Conservation (phyloP, 2,113 vertebrate genomes). For the Telmatochromis bifrenatus region DNA sequence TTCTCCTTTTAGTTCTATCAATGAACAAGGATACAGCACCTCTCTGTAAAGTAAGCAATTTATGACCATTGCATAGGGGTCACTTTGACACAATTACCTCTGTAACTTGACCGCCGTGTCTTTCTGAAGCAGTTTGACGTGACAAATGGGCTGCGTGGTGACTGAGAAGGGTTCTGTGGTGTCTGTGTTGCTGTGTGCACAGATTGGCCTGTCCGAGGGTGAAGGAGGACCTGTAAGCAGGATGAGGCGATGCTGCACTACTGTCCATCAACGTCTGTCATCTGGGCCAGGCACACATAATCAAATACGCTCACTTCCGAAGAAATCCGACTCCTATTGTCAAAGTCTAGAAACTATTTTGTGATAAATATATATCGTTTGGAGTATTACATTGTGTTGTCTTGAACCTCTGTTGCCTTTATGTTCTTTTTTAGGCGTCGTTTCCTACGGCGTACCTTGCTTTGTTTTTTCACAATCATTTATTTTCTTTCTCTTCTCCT, state of each 20-base stretch:
- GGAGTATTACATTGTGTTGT: not conserved
- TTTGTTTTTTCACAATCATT: not conserved
- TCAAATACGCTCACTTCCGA: not conserved
- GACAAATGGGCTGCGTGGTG: constrained; percentile 46
- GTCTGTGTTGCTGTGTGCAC: constrained; percentile 50
- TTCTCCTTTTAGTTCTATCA: constrained; percentile 2
- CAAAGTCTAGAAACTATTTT: not conserved
- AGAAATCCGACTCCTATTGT: not conserved
- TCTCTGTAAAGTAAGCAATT: constrained; percentile 32
- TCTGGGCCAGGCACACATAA: not conserved
- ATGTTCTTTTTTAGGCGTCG: not conserved
- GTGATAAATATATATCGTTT: constrained; percentile 1
- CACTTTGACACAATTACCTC: constrained; percentile 57
- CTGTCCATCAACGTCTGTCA: constrained; percentile 45
- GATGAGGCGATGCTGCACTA: constrained; percentile 26
- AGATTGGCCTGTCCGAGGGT: constrained; percentile 60
- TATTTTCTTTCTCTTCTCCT: constrained; percentile 11
- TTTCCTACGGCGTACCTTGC: not conserved
- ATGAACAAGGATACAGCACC: not conserved
- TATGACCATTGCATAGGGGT: constrained; percentile 38
- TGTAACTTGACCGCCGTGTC: constrained; percentile 38
- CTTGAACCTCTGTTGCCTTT: not conserved
- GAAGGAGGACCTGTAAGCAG: constrained; percentile 54
- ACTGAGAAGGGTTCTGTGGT: constrained; percentile 45
- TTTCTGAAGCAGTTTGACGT: constrained; percentile 43